Conservation (phyloP, 2,888 invertebrate genomes). For the Trissolcus brochymenae region DNA sequence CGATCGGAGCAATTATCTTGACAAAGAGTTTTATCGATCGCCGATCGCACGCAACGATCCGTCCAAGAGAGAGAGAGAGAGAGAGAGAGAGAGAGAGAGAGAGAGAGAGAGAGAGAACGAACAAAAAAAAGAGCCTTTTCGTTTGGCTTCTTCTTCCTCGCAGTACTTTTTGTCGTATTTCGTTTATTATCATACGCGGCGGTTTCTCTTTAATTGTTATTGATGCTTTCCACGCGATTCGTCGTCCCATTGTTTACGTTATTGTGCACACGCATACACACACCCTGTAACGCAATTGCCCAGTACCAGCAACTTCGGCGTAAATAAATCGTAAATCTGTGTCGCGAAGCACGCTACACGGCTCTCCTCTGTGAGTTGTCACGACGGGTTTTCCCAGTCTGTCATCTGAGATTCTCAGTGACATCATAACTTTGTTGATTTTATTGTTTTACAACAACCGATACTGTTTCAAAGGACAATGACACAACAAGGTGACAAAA, state of each 20-base stretch:
- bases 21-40: conserved; percentile 1
- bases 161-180: not conserved
- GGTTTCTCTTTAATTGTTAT: conserved; percentile 13
- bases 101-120: no score
- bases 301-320: conserved; percentile 8
- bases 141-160: not conserved
- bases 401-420: no score
- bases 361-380: conserved; percentile 9
- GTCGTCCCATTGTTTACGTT: conserved; percentile 34
- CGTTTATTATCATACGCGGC: not conserved
- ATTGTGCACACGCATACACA: conserved; percentile 6
- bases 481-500: no score
- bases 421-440: no score
- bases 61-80: no score
- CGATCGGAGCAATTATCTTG: no score
- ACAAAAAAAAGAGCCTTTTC: not conserved
- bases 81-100: no score
- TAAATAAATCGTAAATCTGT: conserved; percentile 54
- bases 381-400: conserved; percentile 40
- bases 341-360: conserved; percentile 16
- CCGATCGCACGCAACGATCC: no score
- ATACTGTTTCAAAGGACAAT: no score
- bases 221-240: conserved; percentile 26
- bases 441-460: no score
- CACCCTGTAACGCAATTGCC: not conserved